Base-by-base conservation (phyloP, 1,140 invertebrate genomes). In the Delia radicum region DNA sequence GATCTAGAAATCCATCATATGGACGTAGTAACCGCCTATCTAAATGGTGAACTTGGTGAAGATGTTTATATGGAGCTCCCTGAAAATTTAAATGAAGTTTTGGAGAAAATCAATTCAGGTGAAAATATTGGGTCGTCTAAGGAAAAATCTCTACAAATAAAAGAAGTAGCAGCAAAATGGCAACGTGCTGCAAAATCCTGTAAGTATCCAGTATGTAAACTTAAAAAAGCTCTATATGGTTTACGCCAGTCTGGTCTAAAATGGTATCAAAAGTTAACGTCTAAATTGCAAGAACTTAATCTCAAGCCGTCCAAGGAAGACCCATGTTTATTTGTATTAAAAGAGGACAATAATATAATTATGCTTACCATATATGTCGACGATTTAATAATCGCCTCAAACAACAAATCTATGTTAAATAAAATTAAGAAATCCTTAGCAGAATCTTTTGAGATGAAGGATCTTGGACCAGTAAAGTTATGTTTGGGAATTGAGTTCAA, bases 191-290 rank as follows among this genome's bases (percentile, higher is more conserved):
- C 74, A n/a, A 31, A 61, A 62, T 75, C 29, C 26, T 21, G 5
- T 2, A 33, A 37, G n/a, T n/a, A n/a, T n/a, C n/a, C n/a, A n/a
- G 73, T 81, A 72, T 86, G 78, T 26, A 79, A 71, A 24, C n/a
- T 48, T 88, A 15, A 82, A 80, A 87, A 85, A 77, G 82, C 81
- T 15, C 26, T 89, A 6, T 88, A 88, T 76, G 86, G 85, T 3
- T 74, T 88, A 8, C 87, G 87, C 76, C 87, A 89, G 77, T 81
- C 86, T 21, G 82, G 86, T 21, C 76, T 82, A 27, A 79, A 78
- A 13, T 89, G 87, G 86, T 84, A 88, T 76, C 79, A 83, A 18
- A 78, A 78, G 29, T 76, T 75, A 18, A 76, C 75, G 28, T 27
- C 61, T 46, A 79, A 74, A 61, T 75, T 78, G 2, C 55, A 76